Evolutionary conservation across 2,113 vertebrate genomes (phyloP).

Genomic region (Prietella phreatophila): DNA sequence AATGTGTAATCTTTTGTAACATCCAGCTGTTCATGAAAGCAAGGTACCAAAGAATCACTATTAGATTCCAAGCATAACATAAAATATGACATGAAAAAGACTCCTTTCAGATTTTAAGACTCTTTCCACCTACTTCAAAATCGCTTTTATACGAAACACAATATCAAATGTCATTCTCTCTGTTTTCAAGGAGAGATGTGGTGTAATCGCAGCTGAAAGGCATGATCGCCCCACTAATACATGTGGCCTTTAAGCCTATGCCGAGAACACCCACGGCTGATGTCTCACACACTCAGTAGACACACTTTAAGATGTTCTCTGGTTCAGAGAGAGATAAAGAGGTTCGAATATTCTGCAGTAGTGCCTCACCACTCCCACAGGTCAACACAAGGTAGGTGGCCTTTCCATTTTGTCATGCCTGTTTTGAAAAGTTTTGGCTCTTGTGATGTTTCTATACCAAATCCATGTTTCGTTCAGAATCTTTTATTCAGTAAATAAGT

Average conservation of each 20-base stretch:
- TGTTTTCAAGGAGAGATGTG: slow-evolving; percentile 19
- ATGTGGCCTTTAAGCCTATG: slow-evolving; percentile 45
- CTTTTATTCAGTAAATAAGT: neutral
- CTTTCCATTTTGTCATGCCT: neutral
- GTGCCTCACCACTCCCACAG: neutral
- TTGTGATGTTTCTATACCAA: neutral
- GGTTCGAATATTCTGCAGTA: neutral
- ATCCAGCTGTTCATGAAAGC: neutral
- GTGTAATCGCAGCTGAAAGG: slow-evolving; percentile 39
- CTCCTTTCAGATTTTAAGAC: neutral
- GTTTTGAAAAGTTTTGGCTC: neutral
- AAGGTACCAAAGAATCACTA: neutral
- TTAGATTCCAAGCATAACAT: neutral
- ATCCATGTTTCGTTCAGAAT: neutral
- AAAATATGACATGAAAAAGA: neutral
- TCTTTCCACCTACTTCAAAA: neutral
- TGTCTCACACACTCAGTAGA: slow-evolving; percentile 34
- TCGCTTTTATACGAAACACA: slow-evolving; percentile 16
- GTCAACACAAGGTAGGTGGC: neutral
- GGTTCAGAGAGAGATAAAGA: neutral
- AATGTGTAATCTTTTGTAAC: neutral
- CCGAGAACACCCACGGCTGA: slow-evolving; percentile 38
- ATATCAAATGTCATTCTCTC: slow-evolving; percentile 14
- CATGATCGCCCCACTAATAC: slow-evolving; percentile 27
- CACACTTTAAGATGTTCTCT: slow-evolving; percentile 27